Evolutionary conservation across 92 coral and sea anemone genomes (phyloP).

Genomic region (Parazoanthus atlanticus): DNA sequence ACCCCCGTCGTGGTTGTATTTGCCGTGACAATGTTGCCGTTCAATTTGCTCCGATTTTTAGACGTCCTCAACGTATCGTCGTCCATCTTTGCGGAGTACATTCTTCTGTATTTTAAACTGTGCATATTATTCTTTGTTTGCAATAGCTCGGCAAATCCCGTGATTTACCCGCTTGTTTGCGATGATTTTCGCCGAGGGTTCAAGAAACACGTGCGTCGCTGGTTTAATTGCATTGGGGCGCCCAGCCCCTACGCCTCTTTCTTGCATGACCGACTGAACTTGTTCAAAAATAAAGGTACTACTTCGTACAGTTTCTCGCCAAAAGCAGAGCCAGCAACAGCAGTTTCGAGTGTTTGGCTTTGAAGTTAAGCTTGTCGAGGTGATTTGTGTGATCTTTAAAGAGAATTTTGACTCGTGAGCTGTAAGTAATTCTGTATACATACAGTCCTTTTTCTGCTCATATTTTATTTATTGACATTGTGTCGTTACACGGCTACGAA

Average conservation of each 20-base stretch:
- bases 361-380: neutral
- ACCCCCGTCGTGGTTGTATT: constrained; percentile 82
- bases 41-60: constrained; percentile 71
- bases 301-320: constrained; percentile 1
- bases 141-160: constrained; percentile 93
- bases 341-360: constrained; percentile 36
- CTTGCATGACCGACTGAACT: constrained; percentile 56
- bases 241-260: constrained; percentile 50
- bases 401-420: neutral
- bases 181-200: constrained; percentile 90
- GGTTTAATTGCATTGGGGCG: constrained; percentile 31
- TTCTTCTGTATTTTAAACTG: constrained; percentile 73
- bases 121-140: constrained; percentile 80
- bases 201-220: constrained; percentile 71
- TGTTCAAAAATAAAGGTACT: constrained; percentile 1
- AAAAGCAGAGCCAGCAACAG: constrained; percentile 4
- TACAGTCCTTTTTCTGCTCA: neutral
- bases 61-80: constrained; percentile 68
- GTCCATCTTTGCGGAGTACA: constrained; percentile 59
- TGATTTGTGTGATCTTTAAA: neutral
- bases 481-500: neutral
- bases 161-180: constrained; percentile 85
- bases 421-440: neutral
- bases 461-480: neutral
- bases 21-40: constrained; percentile 78